Conservation (phyloP, 2,797 vertebrate genomes). For the Brachymystax lenok region DNA sequence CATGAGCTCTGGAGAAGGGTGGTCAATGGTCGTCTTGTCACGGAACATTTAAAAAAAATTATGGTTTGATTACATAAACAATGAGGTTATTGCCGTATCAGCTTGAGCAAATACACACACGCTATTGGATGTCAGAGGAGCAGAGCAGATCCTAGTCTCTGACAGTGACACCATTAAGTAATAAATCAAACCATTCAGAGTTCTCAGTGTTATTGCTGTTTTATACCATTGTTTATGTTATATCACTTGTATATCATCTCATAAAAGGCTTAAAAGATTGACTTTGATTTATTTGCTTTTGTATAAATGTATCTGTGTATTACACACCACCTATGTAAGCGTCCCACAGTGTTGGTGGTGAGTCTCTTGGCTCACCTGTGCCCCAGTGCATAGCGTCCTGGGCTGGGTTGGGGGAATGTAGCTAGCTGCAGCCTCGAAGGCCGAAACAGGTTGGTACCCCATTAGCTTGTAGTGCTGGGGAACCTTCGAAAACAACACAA, state of each 20-base stretch:
- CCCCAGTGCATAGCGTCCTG: conserved; percentile 62
- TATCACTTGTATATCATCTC: background rate
- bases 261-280: background rate
- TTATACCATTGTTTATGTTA: background rate
- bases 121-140: background rate
- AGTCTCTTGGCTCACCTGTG: conserved; percentile 50
- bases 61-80: conserved; percentile 21
- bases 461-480: conserved; percentile 71
- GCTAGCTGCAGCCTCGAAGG: conserved; percentile 61
- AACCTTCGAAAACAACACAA: conserved; percentile 56
- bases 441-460: conserved; percentile 65
- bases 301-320: background rate
- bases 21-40: background rate
- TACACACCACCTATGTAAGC: background rate
- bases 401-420: conserved; percentile 45
- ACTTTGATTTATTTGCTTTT: background rate
- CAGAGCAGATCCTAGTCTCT: background rate
- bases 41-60: background rate
- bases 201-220: background rate
- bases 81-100: background rate
- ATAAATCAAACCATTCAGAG: background rate
- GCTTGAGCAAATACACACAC: background rate
- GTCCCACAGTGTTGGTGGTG: background rate
- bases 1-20: background rate
- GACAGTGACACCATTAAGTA: background rate